Evolutionary conservation across 2,797 vertebrate species (phyloP), one percentile per base, ranked within the genome.

Genomic region (Crossoptilon crossoptilon): DNA sequence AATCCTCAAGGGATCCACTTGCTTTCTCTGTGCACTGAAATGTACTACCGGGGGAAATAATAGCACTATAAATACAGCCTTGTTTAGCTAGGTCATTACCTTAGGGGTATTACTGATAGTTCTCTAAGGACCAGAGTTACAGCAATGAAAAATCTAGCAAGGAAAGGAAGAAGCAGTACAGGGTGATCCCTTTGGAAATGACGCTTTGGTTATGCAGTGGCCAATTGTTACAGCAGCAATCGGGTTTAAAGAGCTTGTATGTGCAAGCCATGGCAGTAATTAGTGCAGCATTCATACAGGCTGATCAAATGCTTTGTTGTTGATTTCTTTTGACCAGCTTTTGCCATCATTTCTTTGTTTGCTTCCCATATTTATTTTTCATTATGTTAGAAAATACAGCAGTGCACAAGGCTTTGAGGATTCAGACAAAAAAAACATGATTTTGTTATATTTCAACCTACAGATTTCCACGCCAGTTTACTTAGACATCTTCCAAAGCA

Each of bases 21-120:
- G 91, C 90, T 90, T 83, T 76, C 53, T 73, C 80, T 81, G 14
- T 71, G 22, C 77, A 94, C 80, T 0, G 0, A 84, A 92, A 84
- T 74, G 71, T 79, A 76, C 87, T 29, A 92, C 90, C 79, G 56
- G 87, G 55, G 92, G 85, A 91, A 95, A 92, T 91, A 92, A 84
- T 81, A 88, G 83, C 7, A 8, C 85, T 94, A 95, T 90, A 95
- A 95, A 96, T 94, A 92, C 68, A 58, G 53, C 11, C 9, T 0
- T 49, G 76, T 86, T 78, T 23, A 95, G 93, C 73, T 89, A 35
- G 76, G 88, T 91, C 92, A 86, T 73, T 92, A 71, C 95, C 66
- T 87, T 84, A 48, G 83, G 82, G 60, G 70, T 88, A 91, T 84
- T 92, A 53, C 49, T 86, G 82, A 66, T n/a, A 8, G 1, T 86